Base-by-base conservation (phyloP, 2,797 vertebrate species). In the Percopsis omiscomaycus region DNA sequence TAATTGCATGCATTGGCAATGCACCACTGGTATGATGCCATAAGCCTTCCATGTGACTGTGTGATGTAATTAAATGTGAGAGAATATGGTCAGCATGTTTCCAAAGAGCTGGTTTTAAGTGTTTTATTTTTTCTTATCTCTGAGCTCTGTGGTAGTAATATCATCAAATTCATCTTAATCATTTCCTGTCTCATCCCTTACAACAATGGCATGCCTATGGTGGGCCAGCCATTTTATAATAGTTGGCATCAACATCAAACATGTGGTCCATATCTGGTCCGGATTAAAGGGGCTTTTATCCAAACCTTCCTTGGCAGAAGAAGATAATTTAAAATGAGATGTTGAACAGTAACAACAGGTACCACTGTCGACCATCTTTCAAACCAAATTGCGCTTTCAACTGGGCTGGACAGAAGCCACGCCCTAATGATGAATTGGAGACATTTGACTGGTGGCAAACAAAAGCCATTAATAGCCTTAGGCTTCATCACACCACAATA, bases 281-380 rank as follows among this genome's bases (percentile, higher is more conserved):
- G 74, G 77, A 76, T 81, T 80, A 73, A 74, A 78, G 55, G 13
- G 62, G 71, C 68, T 79, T 71, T 79, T 28, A 63, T 75, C 55
- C 68, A 75, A 73, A 61, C 64, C 64, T 12, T 60, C 47, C 15
- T 60, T 77, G 77, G 76, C 77, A 61, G 47, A 66, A 13, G 10
- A 52, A 12, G 51, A 55, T 59, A 66, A 76, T 81, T 76, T 68
- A 80, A 69, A 83, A 78, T 67, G 75, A 79, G 79, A 66, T 54
- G 57, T 53, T 64, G 60, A 74, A 48, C 57, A 68, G 65, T 48
- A 57, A 29, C 52, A 64, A 57, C 54, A 74, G 59, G 69, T 81
- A 73, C 44, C 46, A 13, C 49, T 62, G 3, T 51, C 6, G 22
- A 22, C 22, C 12, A 22, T 3, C 30, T 28, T n/a, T 32, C 16